Evolutionary conservation across 2,113 vertebrate species (phyloP), one percentile per base, ranked within the genome.

Genomic region (Fregata magnificens): DNA sequence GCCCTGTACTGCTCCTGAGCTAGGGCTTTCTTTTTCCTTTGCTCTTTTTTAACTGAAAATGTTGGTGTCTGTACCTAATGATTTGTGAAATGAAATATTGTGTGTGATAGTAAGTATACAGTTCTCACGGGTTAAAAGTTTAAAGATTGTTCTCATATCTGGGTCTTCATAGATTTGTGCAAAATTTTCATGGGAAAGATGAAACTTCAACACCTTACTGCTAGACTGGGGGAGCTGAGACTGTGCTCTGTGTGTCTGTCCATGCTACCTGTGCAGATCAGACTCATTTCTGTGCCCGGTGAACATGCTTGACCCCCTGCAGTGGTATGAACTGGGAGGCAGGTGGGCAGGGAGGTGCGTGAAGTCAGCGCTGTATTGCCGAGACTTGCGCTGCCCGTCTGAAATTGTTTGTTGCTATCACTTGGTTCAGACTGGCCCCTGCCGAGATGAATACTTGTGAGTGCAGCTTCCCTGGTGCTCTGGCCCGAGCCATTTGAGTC

Each of bases 381-480:
- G 3, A 42, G 44, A 22, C 38, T 63, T 18, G 38, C 0, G 4
- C 55, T 74, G 50, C 55, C 55, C 42, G 2, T 31, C 63, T 55
- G 81, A 29, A 86, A 4, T 47, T 13, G 13, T 13, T 71, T 32
- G n/a, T 45, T 42, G 32, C 49, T 40, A 14, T 74, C 9, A 1
- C 82, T 90, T 47, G 55, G 14, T 29, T 58, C 61, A 70, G 66
- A 24, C 19, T 1, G 3, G 53, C 21, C 53, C 11, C 44, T 50
- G 26, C n/a, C 0, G 3, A 61, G 40, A 9, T 0, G 7, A 21
- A 4, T 11, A 8, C 24, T 58, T 52, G 44, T 5, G 56, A 14
- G 32, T 28, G 67, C 52, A 20, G 62, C 72, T 69, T 25, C 53
- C 40, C 44, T 36, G 16, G 6, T 45, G 76, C 74, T 59, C 50